phyloP scores from a whole-genome alignment of 2,888 invertebrate species.

The Drosophila leonis region DNA sequence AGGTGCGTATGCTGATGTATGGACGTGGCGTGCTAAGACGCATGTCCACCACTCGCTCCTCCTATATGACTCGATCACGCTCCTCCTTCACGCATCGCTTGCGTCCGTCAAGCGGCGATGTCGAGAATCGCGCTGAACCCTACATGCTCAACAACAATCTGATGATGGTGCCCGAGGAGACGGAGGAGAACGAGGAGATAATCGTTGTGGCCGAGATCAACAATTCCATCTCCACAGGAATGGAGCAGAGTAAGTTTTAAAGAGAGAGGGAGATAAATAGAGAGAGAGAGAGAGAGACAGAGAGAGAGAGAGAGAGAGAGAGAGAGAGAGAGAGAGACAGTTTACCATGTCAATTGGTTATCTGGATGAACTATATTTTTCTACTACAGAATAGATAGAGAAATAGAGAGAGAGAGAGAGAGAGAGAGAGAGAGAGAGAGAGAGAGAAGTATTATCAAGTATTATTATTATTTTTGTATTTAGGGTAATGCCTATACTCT shows the following conservation, averaged over 20 bases:
- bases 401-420: not conserved
- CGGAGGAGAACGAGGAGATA: slow-evolving; percentile 75
- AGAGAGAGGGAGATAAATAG: not conserved
- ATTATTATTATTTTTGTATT: not conserved
- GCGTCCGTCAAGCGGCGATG: slow-evolving; percentile 45
- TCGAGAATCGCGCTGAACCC: slow-evolving; percentile 53
- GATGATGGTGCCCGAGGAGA: slow-evolving; percentile 76
- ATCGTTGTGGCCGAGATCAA: slow-evolving; percentile 69
- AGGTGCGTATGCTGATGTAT: slow-evolving; percentile 84
- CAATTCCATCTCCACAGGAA: slow-evolving; percentile 40
- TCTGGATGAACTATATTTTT: slow-evolving; percentile 2
- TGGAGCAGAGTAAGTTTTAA: slow-evolving; percentile 76
- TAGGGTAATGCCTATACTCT: not conserved
- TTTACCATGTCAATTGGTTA: slow-evolving; percentile 10
- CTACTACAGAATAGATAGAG: not conserved
- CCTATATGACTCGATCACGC: slow-evolving; percentile 75
- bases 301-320: not conserved
- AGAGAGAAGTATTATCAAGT: not conserved
- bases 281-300: not conserved
- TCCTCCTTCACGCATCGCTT: slow-evolving; percentile 74
- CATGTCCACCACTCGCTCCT: slow-evolving; percentile 81
- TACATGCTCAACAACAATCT: slow-evolving; percentile 70
- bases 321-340: not conserved
- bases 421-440: not conserved
- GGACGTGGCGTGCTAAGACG: slow-evolving; percentile 69